phyloP scores from a whole-genome alignment of 2,797 vertebrate species.

The Parauchenoglanis ngamensis region DNA sequence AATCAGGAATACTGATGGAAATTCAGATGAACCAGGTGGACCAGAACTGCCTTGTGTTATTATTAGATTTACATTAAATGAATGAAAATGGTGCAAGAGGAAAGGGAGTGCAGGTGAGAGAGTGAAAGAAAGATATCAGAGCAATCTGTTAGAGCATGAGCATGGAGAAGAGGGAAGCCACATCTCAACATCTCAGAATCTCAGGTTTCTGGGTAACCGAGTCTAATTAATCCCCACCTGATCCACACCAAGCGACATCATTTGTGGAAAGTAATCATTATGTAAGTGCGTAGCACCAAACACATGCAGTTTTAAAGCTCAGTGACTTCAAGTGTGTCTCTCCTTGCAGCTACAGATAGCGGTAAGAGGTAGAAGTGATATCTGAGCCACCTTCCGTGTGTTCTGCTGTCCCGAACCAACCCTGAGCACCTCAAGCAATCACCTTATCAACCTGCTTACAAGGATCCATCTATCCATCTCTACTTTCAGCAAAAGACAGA shows the following conservation, averaged over 20 bases:
- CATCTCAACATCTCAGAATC: constrained; percentile 27
- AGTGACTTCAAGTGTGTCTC: constrained; percentile 45
- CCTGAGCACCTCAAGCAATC: constrained; percentile 47
- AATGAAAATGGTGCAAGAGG: background rate
- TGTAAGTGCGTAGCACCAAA: constrained; percentile 41
- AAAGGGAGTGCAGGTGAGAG: background rate
- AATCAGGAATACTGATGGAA: background rate
- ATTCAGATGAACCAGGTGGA: background rate
- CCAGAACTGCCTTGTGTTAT: background rate
- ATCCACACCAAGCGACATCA: constrained; percentile 40
- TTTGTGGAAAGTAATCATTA: constrained; percentile 40
- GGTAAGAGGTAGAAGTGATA: constrained; percentile 43
- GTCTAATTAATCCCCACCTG: constrained; percentile 51
- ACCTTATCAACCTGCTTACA: constrained; percentile 46
- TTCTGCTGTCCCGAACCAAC: constrained; percentile 51
- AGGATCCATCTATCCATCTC: constrained; percentile 35
- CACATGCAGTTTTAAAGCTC: constrained; percentile 54
- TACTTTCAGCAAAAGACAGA: constrained; percentile 28
- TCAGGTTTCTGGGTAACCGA: constrained; percentile 47
- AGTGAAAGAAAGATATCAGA: constrained; percentile 10
- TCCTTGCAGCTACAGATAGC: constrained; percentile 52
- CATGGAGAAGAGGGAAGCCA: constrained; percentile 15
- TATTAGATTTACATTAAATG: background rate
- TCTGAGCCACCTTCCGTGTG: constrained; percentile 48
- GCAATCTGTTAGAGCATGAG: constrained; percentile 11